Base-by-base conservation (phyloP, 2,888 invertebrate species). In the Drosophila fungiperda region DNA sequence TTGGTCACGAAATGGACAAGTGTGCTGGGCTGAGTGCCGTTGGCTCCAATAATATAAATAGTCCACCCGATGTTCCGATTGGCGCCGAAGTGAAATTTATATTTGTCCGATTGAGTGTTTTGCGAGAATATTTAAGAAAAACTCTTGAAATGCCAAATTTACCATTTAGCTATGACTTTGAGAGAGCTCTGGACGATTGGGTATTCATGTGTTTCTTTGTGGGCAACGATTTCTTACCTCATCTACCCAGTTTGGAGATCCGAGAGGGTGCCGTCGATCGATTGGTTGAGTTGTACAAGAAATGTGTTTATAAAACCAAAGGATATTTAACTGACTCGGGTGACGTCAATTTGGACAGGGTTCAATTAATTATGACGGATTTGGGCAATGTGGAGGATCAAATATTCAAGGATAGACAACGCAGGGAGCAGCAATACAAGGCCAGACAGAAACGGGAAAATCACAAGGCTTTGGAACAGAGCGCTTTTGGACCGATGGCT, bases 121-220 rank as follows among this genome's bases (percentile, higher is more conserved):
- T 99, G 32, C 94, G 99, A 36, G 99, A 99, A 93, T 99, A 99
- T 93, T 94, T 99, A 32, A 97, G 97, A 92, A 95, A 95, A 89
- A 99, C 99, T 80, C 94, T 99, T 63, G 82, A 93, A 89, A 99
- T 99, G 98, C 97, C 97, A 0, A 97, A 97, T 93, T 94, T 99
- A 45, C 98, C 99, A 5, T 99, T 99, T 93, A 94, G 95, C 36
- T 99, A 98, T 93, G 98, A 98, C 92, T 97, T 99, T 92, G 99
- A 99, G 90, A 94, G 99, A 65, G 98, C 96, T 0, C 93, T 99
- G 20, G 99, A 99, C 92, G 99, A 99, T 93, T 99, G 99, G 99
- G 99, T 96, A 7, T 96, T 96, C 90, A 99, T 99, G 98, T 99
- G 99, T 92, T 99, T 99, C 94, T 99, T 99, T 93, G 99, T 99